These are phyloP conservation scores for Carassius gibelio DNA, from an alignment of 2,113 vertebrate species.

Conservation along the genomic window DNA sequence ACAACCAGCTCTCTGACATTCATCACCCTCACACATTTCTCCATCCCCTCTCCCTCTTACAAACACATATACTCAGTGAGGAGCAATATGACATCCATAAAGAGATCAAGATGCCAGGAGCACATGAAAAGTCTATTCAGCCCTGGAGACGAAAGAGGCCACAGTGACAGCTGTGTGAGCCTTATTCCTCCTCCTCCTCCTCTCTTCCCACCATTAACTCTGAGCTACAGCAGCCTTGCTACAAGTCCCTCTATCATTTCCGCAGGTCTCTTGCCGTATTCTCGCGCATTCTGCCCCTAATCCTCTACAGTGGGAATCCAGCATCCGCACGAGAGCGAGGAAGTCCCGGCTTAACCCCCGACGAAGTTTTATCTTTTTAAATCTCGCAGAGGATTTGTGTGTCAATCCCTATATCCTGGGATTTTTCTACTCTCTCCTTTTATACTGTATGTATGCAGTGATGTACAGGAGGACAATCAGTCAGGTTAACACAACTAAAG, in stretches of 20 bases:
- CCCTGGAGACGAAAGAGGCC: constrained; percentile 7
- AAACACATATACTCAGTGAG: constrained; percentile 17
- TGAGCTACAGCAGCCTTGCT: constrained; percentile 30
- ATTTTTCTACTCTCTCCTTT: constrained; percentile 55
- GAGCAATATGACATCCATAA: constrained; percentile 19
- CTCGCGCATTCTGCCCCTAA: constrained; percentile 18
- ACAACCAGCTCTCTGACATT: constrained; percentile 22
- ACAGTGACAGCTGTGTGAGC: constrained; percentile 4
- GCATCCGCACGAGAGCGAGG: constrained; percentile 15
- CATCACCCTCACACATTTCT: not conserved
- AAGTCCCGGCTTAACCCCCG: constrained; percentile 37
- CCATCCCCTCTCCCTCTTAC: constrained; percentile 2
- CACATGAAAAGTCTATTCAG: constrained; percentile 27
- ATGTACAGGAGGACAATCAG: constrained; percentile 7
- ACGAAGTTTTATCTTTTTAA: constrained; percentile 57
- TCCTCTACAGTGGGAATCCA: constrained; percentile 44
- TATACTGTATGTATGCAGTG: not conserved
- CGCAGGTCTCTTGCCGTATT: not conserved
- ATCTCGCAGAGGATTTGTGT: constrained; percentile 58
- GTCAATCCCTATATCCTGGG: constrained; percentile 44
- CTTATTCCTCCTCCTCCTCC: constrained; percentile 20
- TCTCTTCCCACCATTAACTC: constrained; percentile 31
- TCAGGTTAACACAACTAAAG: constrained; percentile 1
- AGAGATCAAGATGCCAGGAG: constrained; percentile 16
- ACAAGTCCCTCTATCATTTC: constrained; percentile 24